Evolutionary conservation across 1,140 invertebrate genomes (phyloP).

Genomic region (Ceratina japonica): DNA sequence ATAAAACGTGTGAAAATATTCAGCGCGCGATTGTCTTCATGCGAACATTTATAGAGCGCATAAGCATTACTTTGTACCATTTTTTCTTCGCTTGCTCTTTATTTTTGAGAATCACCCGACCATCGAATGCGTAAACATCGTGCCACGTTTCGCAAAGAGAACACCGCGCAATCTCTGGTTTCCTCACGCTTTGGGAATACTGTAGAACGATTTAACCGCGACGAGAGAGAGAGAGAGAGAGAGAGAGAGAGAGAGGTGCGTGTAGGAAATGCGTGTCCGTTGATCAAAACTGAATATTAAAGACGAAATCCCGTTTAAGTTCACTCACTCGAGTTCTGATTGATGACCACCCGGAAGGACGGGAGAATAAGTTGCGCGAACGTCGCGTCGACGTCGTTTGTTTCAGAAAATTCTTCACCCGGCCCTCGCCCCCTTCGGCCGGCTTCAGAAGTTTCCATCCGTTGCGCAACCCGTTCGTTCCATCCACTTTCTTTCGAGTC

Average conservation of each 20-base stretch:
- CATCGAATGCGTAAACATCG: slow-evolving; percentile 23
- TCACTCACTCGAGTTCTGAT: not conserved
- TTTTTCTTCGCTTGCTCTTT: not conserved
- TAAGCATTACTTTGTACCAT: not conserved
- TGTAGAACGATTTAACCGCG: slow-evolving; percentile 4
- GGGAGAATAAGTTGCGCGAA: not conserved
- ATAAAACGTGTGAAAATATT: slow-evolving; percentile 39
- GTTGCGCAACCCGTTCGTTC: slow-evolving; percentile 3
- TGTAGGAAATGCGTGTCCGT: not conserved
- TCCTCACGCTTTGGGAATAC: slow-evolving; percentile 35
- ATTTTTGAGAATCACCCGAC: slow-evolving; percentile 4
- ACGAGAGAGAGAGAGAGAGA: too few relatives aligned
- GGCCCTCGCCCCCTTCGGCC: not conserved
- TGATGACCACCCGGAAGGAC: not conserved
- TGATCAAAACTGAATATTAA: slow-evolving; percentile 17
- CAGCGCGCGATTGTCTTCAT: slow-evolving; percentile 17
- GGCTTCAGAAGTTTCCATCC: not conserved
- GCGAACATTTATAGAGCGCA: not conserved
- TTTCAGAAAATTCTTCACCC: not conserved
- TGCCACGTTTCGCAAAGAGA: slow-evolving; percentile 26
- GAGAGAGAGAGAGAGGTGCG: too few relatives aligned
- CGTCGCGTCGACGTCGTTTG: not conserved
- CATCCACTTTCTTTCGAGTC: slow-evolving; percentile 21
- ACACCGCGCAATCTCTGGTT: slow-evolving; percentile 25
- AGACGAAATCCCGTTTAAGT: not conserved